A percentile compares a stretch with the other conserved stretches of the same genome.
phyloP scores from a whole-genome alignment of 2,797 vertebrate genomes.

The Coranthus polyacanthus region DNA sequence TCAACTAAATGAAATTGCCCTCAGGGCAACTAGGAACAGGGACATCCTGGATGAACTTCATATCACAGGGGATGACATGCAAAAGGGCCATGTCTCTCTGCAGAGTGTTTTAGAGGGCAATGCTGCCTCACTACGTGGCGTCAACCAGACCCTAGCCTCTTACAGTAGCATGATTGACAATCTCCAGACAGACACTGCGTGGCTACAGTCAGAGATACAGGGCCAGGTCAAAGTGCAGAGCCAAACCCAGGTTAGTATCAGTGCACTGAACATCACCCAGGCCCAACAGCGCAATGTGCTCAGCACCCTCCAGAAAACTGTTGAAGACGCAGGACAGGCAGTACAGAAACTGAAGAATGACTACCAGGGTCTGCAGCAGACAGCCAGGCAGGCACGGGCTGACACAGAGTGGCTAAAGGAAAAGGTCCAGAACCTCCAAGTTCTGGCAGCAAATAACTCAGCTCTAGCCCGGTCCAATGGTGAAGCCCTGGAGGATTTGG shows the following conservation, averaged over 20 bases:
- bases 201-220: constrained; percentile 92
- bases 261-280: constrained; percentile 93
- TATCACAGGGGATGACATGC: constrained; percentile 87
- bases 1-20: constrained; percentile 89
- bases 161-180: constrained; percentile 90
- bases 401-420: constrained; percentile 95
- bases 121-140: constrained; percentile 89
- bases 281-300: constrained; percentile 92
- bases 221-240: constrained; percentile 90
- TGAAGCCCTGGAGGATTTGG: constrained; percentile 93
- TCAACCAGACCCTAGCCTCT: constrained; percentile 92
- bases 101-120: constrained; percentile 91
- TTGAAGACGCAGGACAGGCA: constrained; percentile 92
- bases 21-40: constrained; percentile 90
- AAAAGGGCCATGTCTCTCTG: constrained; percentile 90
- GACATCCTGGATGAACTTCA: constrained; percentile 91
- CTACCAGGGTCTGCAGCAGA: constrained; percentile 94
- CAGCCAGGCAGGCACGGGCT: constrained; percentile 89
- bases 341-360: constrained; percentile 95
- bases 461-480: constrained; percentile 91
- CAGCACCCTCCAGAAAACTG: constrained; percentile 89
- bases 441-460: constrained; percentile 92
- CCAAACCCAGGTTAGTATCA: constrained; percentile 87
- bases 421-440: constrained; percentile 94
- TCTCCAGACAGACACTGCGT: constrained; percentile 91